phyloP scores from a whole-genome alignment of 2,797 vertebrate genomes.

The Lutjanus campechanus region DNA sequence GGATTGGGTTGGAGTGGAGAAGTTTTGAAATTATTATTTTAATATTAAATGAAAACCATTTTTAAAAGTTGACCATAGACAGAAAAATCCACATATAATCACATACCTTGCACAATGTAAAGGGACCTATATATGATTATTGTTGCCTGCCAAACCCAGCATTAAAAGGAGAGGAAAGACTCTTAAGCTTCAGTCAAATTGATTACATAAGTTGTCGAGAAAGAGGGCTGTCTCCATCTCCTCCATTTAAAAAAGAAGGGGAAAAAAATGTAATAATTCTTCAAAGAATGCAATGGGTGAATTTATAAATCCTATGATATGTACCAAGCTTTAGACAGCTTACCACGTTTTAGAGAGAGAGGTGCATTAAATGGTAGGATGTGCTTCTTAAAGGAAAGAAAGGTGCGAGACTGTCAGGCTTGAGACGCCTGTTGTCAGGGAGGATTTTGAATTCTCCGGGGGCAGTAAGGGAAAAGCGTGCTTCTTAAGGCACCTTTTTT shows the following conservation, averaged over 20 bases:
- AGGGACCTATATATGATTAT: not conserved
- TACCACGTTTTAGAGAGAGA: conserved; percentile 43
- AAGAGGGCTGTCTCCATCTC: conserved; percentile 7
- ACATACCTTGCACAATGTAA: not conserved
- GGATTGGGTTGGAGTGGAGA: no score
- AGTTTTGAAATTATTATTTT: no score
- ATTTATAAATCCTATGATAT: conserved; percentile 42
- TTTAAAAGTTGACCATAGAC: not conserved
- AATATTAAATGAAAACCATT: not conserved
- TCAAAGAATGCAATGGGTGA: conserved; percentile 39
- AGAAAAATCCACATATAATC: not conserved
- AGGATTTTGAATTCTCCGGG: conserved; percentile 55
- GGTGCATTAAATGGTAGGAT: conserved; percentile 42
- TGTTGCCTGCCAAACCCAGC: conserved; percentile 8
- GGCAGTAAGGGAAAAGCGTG: conserved; percentile 18
- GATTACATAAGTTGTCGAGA: conserved; percentile 20
- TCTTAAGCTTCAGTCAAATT: conserved; percentile 19
- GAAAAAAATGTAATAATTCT: conserved; percentile 15
- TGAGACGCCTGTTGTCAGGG: conserved; percentile 52
- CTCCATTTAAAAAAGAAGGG: conserved; percentile 3
- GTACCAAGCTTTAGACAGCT: conserved; percentile 48
- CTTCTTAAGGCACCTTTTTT: conserved; percentile 35
- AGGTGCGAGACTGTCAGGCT: conserved; percentile 40
- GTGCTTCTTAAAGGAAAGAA: conserved; percentile 40
- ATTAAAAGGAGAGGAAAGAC: not conserved